A percentile compares a stretch with the other conserved stretches of the same genome.
Evolutionary conservation across 1,140 invertebrate species (phyloP).

Genomic region (Ditylenchus dipsaci): DNA sequence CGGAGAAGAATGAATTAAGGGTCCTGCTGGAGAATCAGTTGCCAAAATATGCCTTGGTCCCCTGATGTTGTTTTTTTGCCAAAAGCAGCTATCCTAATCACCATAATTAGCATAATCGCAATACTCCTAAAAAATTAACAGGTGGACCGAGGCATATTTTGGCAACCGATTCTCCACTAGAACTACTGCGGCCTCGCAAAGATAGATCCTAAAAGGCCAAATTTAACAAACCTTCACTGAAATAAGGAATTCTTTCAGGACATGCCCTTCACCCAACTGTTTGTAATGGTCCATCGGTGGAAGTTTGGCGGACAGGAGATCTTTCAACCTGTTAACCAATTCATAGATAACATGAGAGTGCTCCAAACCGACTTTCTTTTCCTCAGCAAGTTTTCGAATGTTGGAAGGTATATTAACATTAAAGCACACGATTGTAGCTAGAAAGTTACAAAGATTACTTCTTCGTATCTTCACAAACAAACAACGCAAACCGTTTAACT

Average conservation of each 20-base stretch:
- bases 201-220: conserved; percentile 46
- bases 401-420: conserved; percentile 36
- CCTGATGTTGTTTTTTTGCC: no score
- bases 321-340: conserved; percentile 47
- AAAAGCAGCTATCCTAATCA: no score
- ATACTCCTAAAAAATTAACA: no score
- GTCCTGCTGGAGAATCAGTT: no score
- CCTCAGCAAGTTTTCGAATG: conserved; percentile 32
- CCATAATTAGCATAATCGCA: no score
- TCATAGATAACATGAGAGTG: conserved; percentile 55
- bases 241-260: conserved; percentile 53
- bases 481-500: conserved; percentile 68
- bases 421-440: conserved; percentile 52
- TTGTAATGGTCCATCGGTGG: conserved; percentile 30
- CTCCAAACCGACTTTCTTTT: conserved; percentile 40
- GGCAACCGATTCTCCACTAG: no score
- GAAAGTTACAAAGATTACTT: conserved; percentile 3
- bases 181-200: no score
- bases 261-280: conserved; percentile 51
- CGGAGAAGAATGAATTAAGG: conserved; percentile 30
- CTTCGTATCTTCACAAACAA: neutral
- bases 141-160: no score
- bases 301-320: conserved; percentile 17
- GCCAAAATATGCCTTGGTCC: no score
- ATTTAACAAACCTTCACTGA: conserved; percentile 48